These are phyloP conservation scores for Penaeus chinensis DNA, from an alignment of 1,140 invertebrate species.

Conservation along the genomic window DNA sequence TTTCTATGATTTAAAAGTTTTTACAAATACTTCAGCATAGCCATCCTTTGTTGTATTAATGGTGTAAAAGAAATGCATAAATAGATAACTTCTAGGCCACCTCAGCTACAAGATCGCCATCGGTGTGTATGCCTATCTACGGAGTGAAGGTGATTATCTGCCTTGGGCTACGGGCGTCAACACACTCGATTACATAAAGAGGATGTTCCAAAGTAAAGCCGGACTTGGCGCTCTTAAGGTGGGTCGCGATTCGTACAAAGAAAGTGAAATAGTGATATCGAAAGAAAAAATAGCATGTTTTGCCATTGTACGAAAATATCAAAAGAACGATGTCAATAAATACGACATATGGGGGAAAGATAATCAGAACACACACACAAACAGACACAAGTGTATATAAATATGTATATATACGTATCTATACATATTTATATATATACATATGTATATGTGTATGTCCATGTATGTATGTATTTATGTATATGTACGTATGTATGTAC, in stretches of 20 bases:
- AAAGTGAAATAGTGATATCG: conserved; percentile 64
- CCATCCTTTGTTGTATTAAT: too few species aligned
- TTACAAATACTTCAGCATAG: background rate
- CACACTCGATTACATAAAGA: too few species aligned
- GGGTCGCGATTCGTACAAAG: conserved; percentile 62
- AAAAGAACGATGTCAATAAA: too few species aligned
- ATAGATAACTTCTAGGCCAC: background rate
- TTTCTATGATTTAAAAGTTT: too few species aligned
- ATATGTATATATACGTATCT: background rate
- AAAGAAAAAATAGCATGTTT: too few species aligned
- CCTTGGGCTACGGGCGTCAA: background rate
- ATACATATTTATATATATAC: conserved; percentile 37
- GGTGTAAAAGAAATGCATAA: too few species aligned
- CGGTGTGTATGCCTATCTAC: conserved; percentile 21
- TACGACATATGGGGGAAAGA: conserved; percentile 19
- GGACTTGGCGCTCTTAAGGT: too few species aligned
- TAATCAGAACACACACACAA: background rate
- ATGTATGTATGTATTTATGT: too few species aligned
- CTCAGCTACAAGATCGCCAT: conserved; percentile 28
- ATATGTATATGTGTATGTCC: conserved; percentile 34
- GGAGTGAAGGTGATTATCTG: conserved; percentile 15
- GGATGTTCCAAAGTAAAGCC: too few species aligned
- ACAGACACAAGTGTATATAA: too few species aligned
- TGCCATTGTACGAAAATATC: too few species aligned
- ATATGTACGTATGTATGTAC: too few species aligned